These are phyloP conservation scores for Caenorhabditis sp. DNA, from an alignment of 2,888 invertebrate species.

Conservation along the genomic window DNA sequence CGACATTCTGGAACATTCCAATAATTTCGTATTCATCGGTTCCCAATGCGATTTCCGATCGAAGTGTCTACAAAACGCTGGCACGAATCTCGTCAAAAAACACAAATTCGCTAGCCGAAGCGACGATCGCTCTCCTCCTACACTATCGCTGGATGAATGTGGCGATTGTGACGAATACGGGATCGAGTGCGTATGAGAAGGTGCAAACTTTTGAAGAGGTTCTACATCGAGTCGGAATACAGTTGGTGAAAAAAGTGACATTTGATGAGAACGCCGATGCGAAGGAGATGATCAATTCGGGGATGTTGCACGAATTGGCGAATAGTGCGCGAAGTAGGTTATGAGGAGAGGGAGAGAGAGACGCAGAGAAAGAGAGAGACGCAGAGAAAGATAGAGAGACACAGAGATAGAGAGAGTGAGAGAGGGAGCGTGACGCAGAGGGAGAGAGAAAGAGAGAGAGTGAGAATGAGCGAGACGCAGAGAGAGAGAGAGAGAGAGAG, in stretches of 20 bases:
- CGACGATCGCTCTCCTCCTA: constrained; percentile 56
- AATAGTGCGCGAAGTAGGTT: constrained; percentile 60
- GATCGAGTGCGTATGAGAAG: constrained; percentile 61
- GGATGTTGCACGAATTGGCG: constrained; percentile 58
- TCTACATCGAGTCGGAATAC: constrained; percentile 57
- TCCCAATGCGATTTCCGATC: constrained; percentile 51
- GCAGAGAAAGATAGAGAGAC: no score
- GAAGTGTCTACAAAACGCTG: constrained; percentile 59
- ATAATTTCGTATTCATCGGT: constrained; percentile 67
- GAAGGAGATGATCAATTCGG: constrained; percentile 57
- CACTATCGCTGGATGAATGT: constrained; percentile 67
- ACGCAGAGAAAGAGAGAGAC: no score
- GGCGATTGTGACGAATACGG: constrained; percentile 67
- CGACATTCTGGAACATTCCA: constrained; percentile 69
- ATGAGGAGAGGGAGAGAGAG: no score
- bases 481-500: no score
- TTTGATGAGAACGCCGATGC: constrained; percentile 66
- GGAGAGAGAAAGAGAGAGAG: no score
- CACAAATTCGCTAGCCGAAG: constrained; percentile 65
- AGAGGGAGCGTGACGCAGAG: no score
- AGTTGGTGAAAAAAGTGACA: constrained; percentile 61
- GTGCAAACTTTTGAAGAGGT: constrained; percentile 65
- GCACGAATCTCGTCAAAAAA: constrained; percentile 66
- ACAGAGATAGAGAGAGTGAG: no score
- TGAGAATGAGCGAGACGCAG: no score